Evolutionary conservation across 1,140 invertebrate species (phyloP), one percentile per base, ranked within the genome.

Genomic region (Cydia amplana): DNA sequence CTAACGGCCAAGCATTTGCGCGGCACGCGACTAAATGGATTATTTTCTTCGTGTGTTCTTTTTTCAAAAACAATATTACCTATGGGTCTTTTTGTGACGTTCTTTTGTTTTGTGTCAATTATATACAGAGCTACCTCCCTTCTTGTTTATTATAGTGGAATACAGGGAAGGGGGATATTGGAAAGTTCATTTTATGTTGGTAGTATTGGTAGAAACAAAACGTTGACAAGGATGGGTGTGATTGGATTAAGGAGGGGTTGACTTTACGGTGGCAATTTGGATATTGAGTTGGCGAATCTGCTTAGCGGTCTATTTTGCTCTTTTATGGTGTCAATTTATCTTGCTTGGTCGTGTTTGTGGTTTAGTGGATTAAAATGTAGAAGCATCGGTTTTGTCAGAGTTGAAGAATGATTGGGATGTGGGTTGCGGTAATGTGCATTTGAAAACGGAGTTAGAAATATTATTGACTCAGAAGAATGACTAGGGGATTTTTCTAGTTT

Each of bases 191-290:
- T 77, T 83, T 80, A 78, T 65, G 65, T 46, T 87, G 87, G 89
- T 80, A 72, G 78, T 74, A 74, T 82, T 77, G 74, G 75, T 76
- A 86, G 82, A 86, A 91, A 91, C 89, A 91, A 92, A 92, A 91
- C 85, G 91, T 90, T 91, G 89, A 91, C 89, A 91, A 87, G 87
- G 82, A 82, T 83, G 79, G 87, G 87, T 90, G 87, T 86, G 89
- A 92, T 91, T 85, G 89, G 85, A 91, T 92, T 91, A 92, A 85
- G 88, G 88, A 88, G 91, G 76, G 91, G 90, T 91, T 90, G 86
- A 89, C 86, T 90, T 91, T 89, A 92, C 88, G 84, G 85, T 90
- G 83, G 85, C 91, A 89, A 90, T 93, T 93, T 93, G 84, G 83
- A 93, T 89, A 93, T 93, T 93, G 90, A 90, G 88, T 91, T 85